phyloP scores from a whole-genome alignment of 2,113 vertebrate genomes.

The Oncorhynchus nerka region DNA sequence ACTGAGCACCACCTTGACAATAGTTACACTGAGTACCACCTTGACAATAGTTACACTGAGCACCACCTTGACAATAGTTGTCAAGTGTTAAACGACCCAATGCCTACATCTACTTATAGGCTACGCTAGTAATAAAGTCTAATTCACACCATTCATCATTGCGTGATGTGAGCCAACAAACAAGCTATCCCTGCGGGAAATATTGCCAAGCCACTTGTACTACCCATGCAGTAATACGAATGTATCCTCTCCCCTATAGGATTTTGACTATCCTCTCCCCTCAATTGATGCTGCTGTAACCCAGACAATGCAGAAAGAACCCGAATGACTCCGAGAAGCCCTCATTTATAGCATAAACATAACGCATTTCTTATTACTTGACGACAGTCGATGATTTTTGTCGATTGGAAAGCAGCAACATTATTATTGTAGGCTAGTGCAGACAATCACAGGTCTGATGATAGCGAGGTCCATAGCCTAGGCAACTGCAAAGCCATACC shows the following conservation, averaged over 20 bases:
- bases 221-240: slow-evolving; percentile 59
- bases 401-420: slow-evolving; percentile 33
- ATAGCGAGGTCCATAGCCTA: slow-evolving; percentile 30
- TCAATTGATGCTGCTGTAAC: background rate
- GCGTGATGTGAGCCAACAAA: background rate
- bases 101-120: background rate
- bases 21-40: slow-evolving; percentile 43
- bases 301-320: background rate
- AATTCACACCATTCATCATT: background rate
- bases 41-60: slow-evolving; percentile 35
- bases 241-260: slow-evolving; percentile 56
- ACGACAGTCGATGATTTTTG: background rate
- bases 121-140: background rate
- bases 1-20: slow-evolving; percentile 23
- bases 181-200: slow-evolving; percentile 47
- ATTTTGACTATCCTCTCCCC: slow-evolving; percentile 17
- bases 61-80: slow-evolving; percentile 37
- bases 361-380: slow-evolving; percentile 3
- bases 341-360: slow-evolving; percentile 10
- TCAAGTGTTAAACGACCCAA: background rate
- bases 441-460: slow-evolving; percentile 47
- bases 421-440: slow-evolving; percentile 3
- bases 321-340: slow-evolving; percentile 8
- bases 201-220: slow-evolving; percentile 47
- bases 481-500: background rate